These are phyloP conservation scores for Eumeta japonica DNA, from an alignment of 1,140 invertebrate species.

Conservation along the genomic window DNA sequence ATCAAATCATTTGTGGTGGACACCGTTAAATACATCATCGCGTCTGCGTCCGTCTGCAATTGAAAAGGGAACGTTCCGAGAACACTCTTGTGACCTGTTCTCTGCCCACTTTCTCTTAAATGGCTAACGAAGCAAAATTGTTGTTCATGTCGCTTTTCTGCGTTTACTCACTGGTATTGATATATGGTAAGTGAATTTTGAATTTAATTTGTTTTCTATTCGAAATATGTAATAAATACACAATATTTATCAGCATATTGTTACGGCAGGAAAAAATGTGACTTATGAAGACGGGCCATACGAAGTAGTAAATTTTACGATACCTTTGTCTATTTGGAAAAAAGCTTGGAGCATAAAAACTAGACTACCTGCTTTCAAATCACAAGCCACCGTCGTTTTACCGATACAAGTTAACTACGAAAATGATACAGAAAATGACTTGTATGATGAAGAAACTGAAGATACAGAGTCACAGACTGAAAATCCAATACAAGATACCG, in stretches of 20 bases:
- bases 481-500: slow-evolving; percentile 14
- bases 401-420: slow-evolving; percentile 31
- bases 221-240: too few relatives aligned
- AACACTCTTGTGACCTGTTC: background rate
- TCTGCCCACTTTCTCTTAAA: background rate
- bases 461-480: slow-evolving; percentile 7
- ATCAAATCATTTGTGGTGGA: slow-evolving; percentile 6
- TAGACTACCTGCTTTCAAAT: slow-evolving; percentile 37
- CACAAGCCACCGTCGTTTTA: slow-evolving; percentile 34
- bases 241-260: too few relatives aligned
- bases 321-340: slow-evolving; percentile 33
- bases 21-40: slow-evolving; percentile 43
- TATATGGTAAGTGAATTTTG: background rate
- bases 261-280: background rate
- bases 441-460: slow-evolving; percentile 13
- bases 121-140: too few relatives aligned
- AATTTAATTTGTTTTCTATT: background rate
- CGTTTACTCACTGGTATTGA: background rate
- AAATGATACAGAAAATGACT: slow-evolving; percentile 17
- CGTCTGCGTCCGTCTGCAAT: slow-evolving; percentile 32
- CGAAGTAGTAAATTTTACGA: slow-evolving; percentile 30
- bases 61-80: slow-evolving; percentile 19
- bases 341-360: slow-evolving; percentile 33
- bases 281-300: slow-evolving; percentile 29
- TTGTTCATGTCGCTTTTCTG: background rate